Percentiles rank a stretch among this genome's conserved stretches.
These are phyloP conservation scores for Geotrypetes seraphini DNA, from an alignment of 2,797 vertebrate genomes.

Conservation along the genomic window DNA sequence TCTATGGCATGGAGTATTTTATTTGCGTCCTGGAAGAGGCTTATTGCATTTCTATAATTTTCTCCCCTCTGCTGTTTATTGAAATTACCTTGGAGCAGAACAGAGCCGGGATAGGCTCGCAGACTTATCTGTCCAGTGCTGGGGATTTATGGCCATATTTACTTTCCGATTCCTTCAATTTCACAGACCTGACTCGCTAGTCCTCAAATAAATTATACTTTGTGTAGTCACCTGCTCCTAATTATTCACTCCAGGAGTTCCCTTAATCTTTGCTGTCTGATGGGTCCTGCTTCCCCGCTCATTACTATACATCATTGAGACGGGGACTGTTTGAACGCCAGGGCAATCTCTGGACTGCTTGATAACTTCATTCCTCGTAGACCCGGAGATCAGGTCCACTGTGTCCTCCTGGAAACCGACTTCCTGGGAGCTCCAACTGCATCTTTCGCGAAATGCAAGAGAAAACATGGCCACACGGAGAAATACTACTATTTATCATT, in stretches of 20 bases:
- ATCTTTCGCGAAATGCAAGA: no score
- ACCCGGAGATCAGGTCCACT: no score
- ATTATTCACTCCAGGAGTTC: constrained; percentile 46
- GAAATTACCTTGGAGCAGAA: constrained; percentile 50
- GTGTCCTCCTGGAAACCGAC: no score
- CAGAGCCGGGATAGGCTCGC: constrained; percentile 31
- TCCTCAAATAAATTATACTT: constrained; percentile 41
- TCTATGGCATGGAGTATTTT: constrained; percentile 38
- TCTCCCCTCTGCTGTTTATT: constrained; percentile 37
- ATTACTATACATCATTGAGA: constrained; percentile 38
- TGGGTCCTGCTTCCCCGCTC: constrained; percentile 34
- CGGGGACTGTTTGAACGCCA: no score
- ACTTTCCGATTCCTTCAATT: constrained; percentile 36
- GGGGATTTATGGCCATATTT: constrained; percentile 49
- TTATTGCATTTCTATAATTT: constrained; percentile 47
- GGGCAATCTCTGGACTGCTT: no score
- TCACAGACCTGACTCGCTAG: constrained; percentile 32
- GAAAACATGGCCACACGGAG: no score
- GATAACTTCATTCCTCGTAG: no score
- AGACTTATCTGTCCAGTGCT: constrained; percentile 29
- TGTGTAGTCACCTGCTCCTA: constrained; percentile 43
- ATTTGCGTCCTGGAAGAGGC: constrained; percentile 42
- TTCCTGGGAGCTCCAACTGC: no score
- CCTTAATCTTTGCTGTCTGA: constrained; percentile 29
- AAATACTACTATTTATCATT: no score